phyloP scores from a whole-genome alignment of 2,888 invertebrate genomes.

The Megastigmus dorsalis region DNA sequence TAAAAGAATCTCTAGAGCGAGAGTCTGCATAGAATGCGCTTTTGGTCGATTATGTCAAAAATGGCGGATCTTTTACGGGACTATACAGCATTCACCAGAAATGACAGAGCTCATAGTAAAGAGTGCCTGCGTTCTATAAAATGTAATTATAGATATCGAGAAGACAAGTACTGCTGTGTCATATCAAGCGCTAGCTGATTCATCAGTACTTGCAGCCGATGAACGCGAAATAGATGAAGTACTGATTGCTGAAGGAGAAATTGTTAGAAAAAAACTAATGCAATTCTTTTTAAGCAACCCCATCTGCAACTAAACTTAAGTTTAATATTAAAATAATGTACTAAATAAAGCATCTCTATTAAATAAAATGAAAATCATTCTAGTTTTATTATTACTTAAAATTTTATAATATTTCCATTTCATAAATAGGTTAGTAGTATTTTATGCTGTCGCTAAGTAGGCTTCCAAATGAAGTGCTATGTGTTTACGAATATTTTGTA shows the following conservation, averaged over 20 bases:
- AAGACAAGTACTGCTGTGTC: background rate
- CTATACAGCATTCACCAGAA: slow-evolving; percentile 30
- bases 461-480: too few species aligned
- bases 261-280: background rate
- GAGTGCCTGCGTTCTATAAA: slow-evolving; percentile 28
- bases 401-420: too few species aligned
- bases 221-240: background rate
- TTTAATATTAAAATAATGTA: too few species aligned
- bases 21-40: slow-evolving; percentile 25
- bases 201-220: background rate
- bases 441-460: too few species aligned
- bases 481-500: too few species aligned
- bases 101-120: slow-evolving; percentile 17
- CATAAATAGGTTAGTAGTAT: too few species aligned
- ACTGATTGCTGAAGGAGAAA: background rate
- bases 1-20: slow-evolving; percentile 32
- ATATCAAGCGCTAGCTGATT: background rate
- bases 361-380: too few species aligned
- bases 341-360: too few species aligned
- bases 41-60: slow-evolving; percentile 13
- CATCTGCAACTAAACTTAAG: background rate
- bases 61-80: slow-evolving; percentile 33
- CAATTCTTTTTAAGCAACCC: background rate
- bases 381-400: too few species aligned
- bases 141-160: slow-evolving; percentile 36